A percentile compares a stretch with the other conserved stretches of the same genome.
These are phyloP conservation scores for Calyptommatus sinebrachiatus DNA, from an alignment of 2,113 vertebrate genomes.

Conservation along the genomic window DNA sequence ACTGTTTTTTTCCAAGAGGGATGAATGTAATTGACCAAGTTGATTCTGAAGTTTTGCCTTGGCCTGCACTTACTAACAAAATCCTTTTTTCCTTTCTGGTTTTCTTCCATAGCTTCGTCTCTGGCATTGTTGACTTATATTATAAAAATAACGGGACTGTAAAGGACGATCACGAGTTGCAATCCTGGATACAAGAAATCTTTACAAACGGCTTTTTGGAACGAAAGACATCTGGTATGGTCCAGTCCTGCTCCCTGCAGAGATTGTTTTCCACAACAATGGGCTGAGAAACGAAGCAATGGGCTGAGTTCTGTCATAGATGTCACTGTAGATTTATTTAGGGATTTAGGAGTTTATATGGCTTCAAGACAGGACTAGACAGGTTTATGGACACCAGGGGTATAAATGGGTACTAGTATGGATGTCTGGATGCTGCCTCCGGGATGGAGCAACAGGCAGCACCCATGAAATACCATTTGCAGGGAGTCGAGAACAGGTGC, in stretches of 20 bases:
- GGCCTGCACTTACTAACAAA: not conserved
- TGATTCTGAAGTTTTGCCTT: no score
- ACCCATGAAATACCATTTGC: no score
- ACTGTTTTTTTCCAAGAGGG: not conserved
- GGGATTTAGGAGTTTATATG: no score
- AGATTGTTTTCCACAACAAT: not conserved
- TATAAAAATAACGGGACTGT: not conserved
- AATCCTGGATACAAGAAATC: not conserved
- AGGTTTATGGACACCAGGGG: no score
- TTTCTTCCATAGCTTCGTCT: conserved; percentile 10
- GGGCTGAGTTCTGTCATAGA: not conserved
- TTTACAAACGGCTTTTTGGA: not conserved
- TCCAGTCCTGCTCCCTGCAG: no score
- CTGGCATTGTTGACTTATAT: conserved; percentile 1
- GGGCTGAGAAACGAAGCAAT: not conserved
- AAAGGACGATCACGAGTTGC: not conserved
- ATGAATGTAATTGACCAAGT: not conserved
- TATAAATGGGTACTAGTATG: no score
- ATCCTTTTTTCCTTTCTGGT: not conserved
- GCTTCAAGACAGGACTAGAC: no score
- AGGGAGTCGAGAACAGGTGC: no score
- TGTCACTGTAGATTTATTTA: not conserved
- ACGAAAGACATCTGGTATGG: not conserved
- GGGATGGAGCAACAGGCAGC: no score
- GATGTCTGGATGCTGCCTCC: no score